These are phyloP conservation scores for Laticauda colubrina DNA, from an alignment of 2,113 vertebrate genomes.

Conservation along the genomic window DNA sequence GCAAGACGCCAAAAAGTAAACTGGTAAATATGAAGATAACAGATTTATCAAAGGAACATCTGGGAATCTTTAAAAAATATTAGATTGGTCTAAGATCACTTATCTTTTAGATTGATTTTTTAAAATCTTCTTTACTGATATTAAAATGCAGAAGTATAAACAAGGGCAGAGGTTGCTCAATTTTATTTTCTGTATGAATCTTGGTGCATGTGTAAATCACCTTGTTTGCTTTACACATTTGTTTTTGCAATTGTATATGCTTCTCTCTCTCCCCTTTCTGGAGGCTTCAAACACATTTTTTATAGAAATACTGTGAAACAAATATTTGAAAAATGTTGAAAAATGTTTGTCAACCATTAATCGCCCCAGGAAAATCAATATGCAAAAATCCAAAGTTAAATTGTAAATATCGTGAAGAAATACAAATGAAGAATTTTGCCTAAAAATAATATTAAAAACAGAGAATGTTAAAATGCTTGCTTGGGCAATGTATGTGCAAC, in stretches of 20 bases:
- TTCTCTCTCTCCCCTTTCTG: conserved; percentile 13
- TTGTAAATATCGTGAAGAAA: neutral
- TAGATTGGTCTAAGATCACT: neutral
- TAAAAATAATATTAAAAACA: neutral
- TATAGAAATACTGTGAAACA: conserved; percentile 55
- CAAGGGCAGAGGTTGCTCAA: neutral
- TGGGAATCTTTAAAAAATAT: neutral
- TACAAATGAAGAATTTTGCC: neutral
- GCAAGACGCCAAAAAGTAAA: neutral
- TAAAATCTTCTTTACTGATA: neutral
- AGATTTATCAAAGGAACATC: neutral
- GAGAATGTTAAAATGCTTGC: neutral
- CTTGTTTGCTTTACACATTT: neutral
- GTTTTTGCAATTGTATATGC: neutral
- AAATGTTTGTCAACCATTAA: neutral
- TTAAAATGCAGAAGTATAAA: neutral
- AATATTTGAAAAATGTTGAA: conserved; percentile 41
- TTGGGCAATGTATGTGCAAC: neutral
- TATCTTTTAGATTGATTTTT: neutral
- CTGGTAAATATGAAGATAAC: neutral
- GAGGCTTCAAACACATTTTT: conserved; percentile 28
- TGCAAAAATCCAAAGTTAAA: neutral
- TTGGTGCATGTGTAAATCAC: neutral
- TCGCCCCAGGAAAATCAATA: neutral
- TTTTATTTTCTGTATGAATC: neutral